A percentile compares a stretch with the other conserved stretches of the same genome.
Evolutionary conservation across 2,797 vertebrate species (phyloP).

Genomic region (Spea hammondii): DNA sequence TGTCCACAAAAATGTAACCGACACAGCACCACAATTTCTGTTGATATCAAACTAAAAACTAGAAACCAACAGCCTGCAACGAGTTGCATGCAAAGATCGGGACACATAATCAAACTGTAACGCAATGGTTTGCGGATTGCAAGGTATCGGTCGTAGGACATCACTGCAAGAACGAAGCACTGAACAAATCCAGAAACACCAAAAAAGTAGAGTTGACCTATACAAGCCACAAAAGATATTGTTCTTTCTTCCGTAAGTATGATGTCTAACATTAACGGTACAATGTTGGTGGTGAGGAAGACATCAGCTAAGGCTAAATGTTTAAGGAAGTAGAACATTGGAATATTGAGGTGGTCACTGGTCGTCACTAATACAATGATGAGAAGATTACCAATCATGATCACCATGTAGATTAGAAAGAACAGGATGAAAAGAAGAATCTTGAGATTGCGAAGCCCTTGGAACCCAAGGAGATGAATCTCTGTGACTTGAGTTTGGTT

Average conservation of each 20-base stretch:
- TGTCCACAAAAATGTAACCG: conserved; percentile 3
- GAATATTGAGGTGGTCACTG: conserved; percentile 5
- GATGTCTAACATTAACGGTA: conserved; percentile 2
- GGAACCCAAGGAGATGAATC: conserved; percentile 19
- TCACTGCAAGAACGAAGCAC: conserved; percentile 20
- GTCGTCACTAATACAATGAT: conserved; percentile 11
- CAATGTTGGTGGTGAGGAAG: conserved; percentile 16
- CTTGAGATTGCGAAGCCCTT: neutral
- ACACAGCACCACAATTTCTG: neutral
- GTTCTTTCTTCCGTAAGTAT: neutral
- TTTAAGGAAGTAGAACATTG: conserved; percentile 29
- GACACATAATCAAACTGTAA: conserved; percentile 8
- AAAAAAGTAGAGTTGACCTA: neutral
- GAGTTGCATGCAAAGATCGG: neutral
- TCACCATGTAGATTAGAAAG: neutral
- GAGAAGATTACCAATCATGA: conserved; percentile 13
- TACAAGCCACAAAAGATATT: conserved; percentile 4
- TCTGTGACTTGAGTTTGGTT: conserved; percentile 14
- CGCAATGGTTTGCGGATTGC: conserved; percentile 16
- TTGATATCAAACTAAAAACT: neutral
- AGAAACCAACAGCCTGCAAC: neutral
- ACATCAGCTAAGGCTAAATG: conserved; percentile 11
- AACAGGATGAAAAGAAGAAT: neutral
- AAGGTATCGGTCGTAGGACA: conserved; percentile 29
- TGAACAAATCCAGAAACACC: conserved; percentile 15